Evolutionary conservation across 2,888 invertebrate genomes (phyloP).

Genomic region (Hyles lineata): DNA sequence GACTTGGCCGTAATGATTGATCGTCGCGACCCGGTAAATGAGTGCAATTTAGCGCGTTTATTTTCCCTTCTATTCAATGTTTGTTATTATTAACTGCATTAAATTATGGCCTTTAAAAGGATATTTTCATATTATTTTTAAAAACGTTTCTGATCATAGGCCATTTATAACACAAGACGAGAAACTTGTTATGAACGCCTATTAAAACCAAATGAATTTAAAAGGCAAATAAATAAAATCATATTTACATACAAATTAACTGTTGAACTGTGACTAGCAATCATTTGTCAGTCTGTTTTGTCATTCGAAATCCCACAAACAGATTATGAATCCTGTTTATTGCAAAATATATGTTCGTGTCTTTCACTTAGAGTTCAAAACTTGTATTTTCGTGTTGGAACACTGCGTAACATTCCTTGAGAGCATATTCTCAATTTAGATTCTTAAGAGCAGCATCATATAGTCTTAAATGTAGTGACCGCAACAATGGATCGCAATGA

Average conservation of each 20-base stretch:
- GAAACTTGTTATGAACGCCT: slow-evolving; percentile 32
- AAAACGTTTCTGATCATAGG: slow-evolving; percentile 17
- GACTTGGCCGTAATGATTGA: slow-evolving; percentile 82
- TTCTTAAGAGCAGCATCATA: slow-evolving; percentile 43
- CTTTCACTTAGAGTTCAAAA: slow-evolving; percentile 59
- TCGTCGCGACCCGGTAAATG: slow-evolving; percentile 81
- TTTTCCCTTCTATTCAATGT: slow-evolving; percentile 74
- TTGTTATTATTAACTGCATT: slow-evolving; percentile 70
- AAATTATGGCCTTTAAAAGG: slow-evolving; percentile 47
- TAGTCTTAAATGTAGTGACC: slow-evolving; percentile 48
- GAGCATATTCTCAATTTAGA: slow-evolving; percentile 42
- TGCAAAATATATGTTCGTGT: slow-evolving; percentile 54
- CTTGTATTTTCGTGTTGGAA: background rate
- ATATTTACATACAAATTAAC: slow-evolving; percentile 81
- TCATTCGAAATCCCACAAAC: slow-evolving; percentile 70
- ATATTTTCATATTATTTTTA: slow-evolving; percentile 26
- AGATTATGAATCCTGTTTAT: slow-evolving; percentile 40
- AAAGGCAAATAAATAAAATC: slow-evolving; percentile 55
- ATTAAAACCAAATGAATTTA: slow-evolving; percentile 47
- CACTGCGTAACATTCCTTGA: slow-evolving; percentile 7
- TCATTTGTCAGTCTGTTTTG: slow-evolving; percentile 79
- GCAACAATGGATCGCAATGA: slow-evolving; percentile 49
- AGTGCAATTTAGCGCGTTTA: slow-evolving; percentile 83
- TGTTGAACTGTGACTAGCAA: slow-evolving; percentile 76
- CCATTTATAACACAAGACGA: slow-evolving; percentile 28